Evolutionary conservation across 2,888 invertebrate species (phyloP).

Genomic region (Leucophenga maculata): DNA sequence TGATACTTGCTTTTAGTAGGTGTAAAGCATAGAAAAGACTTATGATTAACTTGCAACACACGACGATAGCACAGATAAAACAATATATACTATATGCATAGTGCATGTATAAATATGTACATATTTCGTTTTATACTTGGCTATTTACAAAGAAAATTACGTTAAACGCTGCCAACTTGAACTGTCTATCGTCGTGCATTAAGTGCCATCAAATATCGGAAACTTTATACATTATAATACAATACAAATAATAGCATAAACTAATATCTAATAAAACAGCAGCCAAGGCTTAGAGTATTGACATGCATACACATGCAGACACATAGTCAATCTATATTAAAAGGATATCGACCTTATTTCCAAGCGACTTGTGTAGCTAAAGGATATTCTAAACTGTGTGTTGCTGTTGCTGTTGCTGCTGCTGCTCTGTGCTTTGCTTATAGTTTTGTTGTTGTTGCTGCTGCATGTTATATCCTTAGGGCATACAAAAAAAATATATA

Average conservation of each 20-base stretch:
- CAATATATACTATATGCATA: no score
- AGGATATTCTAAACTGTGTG: constrained; percentile 18
- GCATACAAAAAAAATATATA: constrained; percentile 23
- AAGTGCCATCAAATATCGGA: neutral
- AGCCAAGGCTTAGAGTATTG: neutral
- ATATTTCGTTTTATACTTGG: no score
- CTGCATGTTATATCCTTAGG: constrained; percentile 33
- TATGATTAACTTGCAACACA: neutral
- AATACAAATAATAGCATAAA: neutral
- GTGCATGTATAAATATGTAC: no score
- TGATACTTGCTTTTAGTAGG: neutral
- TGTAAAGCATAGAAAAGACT: neutral
- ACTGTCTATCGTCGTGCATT: neutral
- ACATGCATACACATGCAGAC: constrained; percentile 10
- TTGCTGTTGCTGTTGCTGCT: constrained; percentile 14
- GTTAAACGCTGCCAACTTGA: no score
- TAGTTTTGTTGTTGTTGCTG: constrained; percentile 31
- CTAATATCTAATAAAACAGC: neutral
- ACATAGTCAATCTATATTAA: constrained; percentile 18
- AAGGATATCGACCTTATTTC: constrained; percentile 44
- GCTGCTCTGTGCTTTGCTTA: neutral
- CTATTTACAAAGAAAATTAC: no score
- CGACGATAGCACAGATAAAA: neutral
- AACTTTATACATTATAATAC: neutral
- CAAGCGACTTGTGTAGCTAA: constrained; percentile 1